Evolutionary conservation across 2,888 invertebrate species (phyloP).

Genomic region (Sceliomorpha sp.): DNA sequence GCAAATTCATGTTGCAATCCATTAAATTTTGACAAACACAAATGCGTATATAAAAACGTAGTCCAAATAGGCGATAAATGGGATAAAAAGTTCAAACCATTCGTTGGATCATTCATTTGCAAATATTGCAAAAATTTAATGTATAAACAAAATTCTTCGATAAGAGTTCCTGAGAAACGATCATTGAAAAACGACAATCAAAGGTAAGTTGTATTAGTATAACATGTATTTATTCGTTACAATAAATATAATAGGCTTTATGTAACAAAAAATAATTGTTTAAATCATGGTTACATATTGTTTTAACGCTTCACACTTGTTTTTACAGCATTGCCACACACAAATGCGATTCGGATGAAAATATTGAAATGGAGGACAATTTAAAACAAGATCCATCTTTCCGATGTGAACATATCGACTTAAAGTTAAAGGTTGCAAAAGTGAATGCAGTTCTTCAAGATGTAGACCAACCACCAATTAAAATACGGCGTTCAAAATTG

Average conservation of each 20-base stretch:
- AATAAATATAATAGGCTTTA: no score
- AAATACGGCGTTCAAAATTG: not conserved
- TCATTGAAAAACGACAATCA: constrained; percentile 2
- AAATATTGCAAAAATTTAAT: constrained; percentile 26
- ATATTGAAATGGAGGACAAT: not conserved
- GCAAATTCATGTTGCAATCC: constrained; percentile 21
- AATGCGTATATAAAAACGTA: constrained; percentile 22
- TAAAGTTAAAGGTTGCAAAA: not conserved
- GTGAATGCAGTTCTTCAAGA: not conserved
- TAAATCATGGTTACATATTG: no score
- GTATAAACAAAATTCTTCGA: constrained; percentile 13
- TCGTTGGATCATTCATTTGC: constrained; percentile 27
- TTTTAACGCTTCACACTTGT: not conserved
- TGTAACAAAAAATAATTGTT: not conserved
- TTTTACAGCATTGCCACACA: not conserved
- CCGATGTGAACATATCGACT: not conserved
- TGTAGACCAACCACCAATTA: not conserved
- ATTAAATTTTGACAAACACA: constrained; percentile 22
- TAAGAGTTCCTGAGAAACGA: constrained; percentile 3
- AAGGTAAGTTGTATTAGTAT: not conserved
- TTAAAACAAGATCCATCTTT: constrained; percentile 1
- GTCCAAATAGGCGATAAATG: constrained; percentile 17
- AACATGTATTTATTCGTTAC: no score
- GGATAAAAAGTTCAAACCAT: constrained; percentile 21
- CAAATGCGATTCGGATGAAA: not conserved